A percentile compares a stretch with the other conserved stretches of the same genome.
Evolutionary conservation across 2,888 invertebrate genomes (phyloP).

Genomic region (Athalia rosae): DNA sequence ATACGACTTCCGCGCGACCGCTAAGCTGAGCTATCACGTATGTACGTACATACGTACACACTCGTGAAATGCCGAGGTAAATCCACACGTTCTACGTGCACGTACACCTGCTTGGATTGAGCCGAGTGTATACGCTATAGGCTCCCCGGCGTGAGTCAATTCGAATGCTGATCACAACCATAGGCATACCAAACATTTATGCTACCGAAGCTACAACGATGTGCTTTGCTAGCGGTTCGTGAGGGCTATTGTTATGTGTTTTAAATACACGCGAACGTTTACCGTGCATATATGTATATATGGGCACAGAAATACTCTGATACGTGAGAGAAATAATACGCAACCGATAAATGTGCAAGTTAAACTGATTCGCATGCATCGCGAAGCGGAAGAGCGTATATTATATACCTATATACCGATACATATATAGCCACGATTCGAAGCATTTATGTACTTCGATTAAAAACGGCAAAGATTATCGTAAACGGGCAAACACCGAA

Average conservation of each 20-base stretch:
- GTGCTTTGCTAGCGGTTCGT: conserved; percentile 30
- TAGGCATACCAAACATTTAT: neutral
- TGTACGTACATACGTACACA: conserved; percentile 19
- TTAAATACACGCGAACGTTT: neutral
- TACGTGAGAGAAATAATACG: neutral
- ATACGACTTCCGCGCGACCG: neutral
- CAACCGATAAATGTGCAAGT: conserved; percentile 7
- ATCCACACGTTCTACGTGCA: neutral
- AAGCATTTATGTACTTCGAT: neutral
- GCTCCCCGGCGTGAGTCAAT: conserved; percentile 36
- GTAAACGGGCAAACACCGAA: conserved; percentile 1
- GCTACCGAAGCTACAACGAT: neutral
- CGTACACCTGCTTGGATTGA: conserved; percentile 40
- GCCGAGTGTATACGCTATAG: conserved; percentile 31
- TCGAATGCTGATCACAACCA: conserved; percentile 42
- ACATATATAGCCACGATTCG: neutral
- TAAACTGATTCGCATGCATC: conserved; percentile 17
- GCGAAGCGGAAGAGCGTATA: neutral
- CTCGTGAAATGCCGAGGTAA: neutral
- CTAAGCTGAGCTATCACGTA: neutral
- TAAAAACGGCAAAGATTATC: neutral
- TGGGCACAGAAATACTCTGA: neutral
- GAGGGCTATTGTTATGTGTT: neutral
- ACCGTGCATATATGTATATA: neutral
- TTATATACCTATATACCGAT: no score